Evolutionary conservation across 2,888 invertebrate genomes (phyloP).

Genomic region (Willowsia nigromaculata): DNA sequence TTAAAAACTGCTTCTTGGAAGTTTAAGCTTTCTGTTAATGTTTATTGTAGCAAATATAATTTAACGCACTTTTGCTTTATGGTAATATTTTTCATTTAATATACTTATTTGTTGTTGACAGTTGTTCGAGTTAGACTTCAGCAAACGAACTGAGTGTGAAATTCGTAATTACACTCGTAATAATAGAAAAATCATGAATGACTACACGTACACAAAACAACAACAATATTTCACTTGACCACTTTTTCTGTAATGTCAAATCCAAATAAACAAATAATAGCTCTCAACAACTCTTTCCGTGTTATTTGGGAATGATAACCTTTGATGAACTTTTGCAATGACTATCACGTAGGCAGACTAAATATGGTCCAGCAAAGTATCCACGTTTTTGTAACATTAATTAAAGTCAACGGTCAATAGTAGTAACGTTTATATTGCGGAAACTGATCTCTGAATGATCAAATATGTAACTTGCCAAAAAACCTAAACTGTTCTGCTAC

Average conservation of each 20-base stretch:
- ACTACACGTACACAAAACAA: not conserved
- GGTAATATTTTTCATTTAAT: slow-evolving; percentile 1
- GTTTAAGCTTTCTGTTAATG: slow-evolving; percentile 17
- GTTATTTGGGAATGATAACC: slow-evolving; percentile 54
- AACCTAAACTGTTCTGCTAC: not conserved
- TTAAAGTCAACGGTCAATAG: not conserved
- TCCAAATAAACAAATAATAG: not conserved
- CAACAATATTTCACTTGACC: slow-evolving; percentile 19
- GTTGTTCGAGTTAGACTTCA: slow-evolving; percentile 38
- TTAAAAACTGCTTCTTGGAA: not conserved
- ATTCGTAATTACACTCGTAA: not conserved
- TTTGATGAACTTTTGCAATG: slow-evolving; percentile 22
- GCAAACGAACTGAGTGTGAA: slow-evolving; percentile 44
- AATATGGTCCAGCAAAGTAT: not conserved
- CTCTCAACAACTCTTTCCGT: slow-evolving; percentile 18
- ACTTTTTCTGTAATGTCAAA: slow-evolving; percentile 12
- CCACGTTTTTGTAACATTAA: not conserved
- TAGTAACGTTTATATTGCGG: slow-evolving; percentile 52
- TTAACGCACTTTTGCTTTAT: not conserved
- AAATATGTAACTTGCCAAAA: slow-evolving; percentile 47
- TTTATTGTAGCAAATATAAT: slow-evolving; percentile 55
- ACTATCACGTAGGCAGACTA: not conserved
- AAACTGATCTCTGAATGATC: slow-evolving; percentile 28
- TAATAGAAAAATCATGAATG: slow-evolving; percentile 6
- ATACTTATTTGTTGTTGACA: slow-evolving; percentile 8